Evolutionary conservation across 1,140 invertebrate species (phyloP).

Genomic region (Drosophila saltans): DNA sequence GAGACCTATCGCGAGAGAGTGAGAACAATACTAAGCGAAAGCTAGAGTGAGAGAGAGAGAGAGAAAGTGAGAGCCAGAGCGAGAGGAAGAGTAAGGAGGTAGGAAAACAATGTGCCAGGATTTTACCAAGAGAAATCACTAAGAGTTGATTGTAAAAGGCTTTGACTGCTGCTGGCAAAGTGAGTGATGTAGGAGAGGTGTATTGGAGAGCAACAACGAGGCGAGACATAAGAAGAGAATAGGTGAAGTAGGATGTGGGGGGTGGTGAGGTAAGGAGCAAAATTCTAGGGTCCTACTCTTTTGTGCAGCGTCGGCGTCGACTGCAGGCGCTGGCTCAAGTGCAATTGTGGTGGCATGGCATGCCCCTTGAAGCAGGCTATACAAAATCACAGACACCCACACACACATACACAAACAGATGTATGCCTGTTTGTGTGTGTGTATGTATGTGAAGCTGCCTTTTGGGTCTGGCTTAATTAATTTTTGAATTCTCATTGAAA

Average conservation of each 20-base stretch:
- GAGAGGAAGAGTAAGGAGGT: not conserved
- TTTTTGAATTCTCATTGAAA: constrained; percentile 75
- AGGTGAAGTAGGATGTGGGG: not conserved
- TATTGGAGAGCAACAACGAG: constrained; percentile 9
- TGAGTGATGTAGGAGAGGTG: constrained; percentile 7
- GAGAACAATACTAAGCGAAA: no score
- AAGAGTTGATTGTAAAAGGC: constrained; percentile 61
- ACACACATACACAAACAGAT: constrained; percentile 13
- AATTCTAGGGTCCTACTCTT: constrained; percentile 21
- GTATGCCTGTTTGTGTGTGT: not conserved
- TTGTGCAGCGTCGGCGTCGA: constrained; percentile 47
- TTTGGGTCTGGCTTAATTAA: constrained; percentile 68
- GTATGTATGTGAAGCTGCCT: constrained; percentile 18
- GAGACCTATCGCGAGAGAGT: not conserved
- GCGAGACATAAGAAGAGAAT: no score
- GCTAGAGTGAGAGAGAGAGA: not conserved
- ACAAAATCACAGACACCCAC: constrained; percentile 23
- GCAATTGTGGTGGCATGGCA: constrained; percentile 49
- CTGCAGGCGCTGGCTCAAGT: constrained; percentile 65
- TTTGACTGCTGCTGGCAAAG: constrained; percentile 35
- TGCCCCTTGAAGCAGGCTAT: constrained; percentile 43
- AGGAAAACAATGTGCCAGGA: constrained; percentile 48
- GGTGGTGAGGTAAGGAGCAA: not conserved
- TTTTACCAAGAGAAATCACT: constrained; percentile 53
- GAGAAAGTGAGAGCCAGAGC: not conserved